These are phyloP conservation scores for Drosophila pseudotalamancana DNA, from an alignment of 2,888 invertebrate genomes.

Conservation along the genomic window DNA sequence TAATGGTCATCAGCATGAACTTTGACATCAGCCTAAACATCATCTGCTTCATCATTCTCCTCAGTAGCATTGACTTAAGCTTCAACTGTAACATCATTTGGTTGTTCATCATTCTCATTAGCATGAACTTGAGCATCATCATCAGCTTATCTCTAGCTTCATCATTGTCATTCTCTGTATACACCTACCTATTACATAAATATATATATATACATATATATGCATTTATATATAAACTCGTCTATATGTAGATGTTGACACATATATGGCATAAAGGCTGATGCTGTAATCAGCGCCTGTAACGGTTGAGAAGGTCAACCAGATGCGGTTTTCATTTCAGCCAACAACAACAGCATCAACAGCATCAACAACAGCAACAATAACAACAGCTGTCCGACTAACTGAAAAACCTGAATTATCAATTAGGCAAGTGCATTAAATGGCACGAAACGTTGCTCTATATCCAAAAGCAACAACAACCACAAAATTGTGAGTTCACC, in stretches of 20 bases:
- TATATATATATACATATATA: conserved; percentile 46
- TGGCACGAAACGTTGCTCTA: conserved; percentile 27
- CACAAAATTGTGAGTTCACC: neutral
- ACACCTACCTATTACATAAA: no score
- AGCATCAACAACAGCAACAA: neutral
- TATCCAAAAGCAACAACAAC: neutral
- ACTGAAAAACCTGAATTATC: conserved; percentile 50
- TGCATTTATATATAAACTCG: conserved; percentile 18
- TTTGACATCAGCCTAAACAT: no score
- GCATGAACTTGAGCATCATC: conserved; percentile 7
- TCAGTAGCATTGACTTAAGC: no score
- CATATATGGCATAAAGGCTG: conserved; percentile 49
- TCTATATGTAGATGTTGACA: conserved; percentile 34
- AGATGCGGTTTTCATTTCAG: conserved; percentile 58
- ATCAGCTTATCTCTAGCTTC: no score
- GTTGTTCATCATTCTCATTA: conserved; percentile 40
- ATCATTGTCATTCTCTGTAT: conserved; percentile 31
- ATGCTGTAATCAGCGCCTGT: conserved; percentile 70
- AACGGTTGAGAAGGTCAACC: conserved; percentile 76
- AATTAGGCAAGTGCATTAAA: conserved; percentile 60
- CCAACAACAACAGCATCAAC: conserved; percentile 18
- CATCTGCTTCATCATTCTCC: no score
- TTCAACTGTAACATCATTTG: no score
- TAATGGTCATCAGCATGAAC: no score
- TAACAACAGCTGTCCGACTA: neutral